Evolutionary conservation across 64 coral and sea anemone genomes (phyloP).

Genomic region (Acropora tenuis): DNA sequence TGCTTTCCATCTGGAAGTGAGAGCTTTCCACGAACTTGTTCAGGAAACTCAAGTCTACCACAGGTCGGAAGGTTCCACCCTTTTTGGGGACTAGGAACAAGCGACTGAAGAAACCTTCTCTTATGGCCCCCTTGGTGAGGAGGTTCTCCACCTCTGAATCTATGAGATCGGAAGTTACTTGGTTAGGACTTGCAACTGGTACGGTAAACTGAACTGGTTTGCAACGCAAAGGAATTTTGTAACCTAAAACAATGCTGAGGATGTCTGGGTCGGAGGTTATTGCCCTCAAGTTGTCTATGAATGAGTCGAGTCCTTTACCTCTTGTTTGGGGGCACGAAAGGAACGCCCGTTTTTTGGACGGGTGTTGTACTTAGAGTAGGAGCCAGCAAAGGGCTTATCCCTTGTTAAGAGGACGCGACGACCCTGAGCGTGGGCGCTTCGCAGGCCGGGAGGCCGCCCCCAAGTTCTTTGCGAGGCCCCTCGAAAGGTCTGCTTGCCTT

Average conservation of each 20-base stretch:
- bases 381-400: not conserved
- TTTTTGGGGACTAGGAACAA: conserved; percentile 67
- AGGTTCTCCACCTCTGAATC: conserved; percentile 21
- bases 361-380: not conserved
- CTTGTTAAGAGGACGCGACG: not conserved
- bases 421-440: conserved; percentile 2
- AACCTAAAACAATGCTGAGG: conserved; percentile 23
- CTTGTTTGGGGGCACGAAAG: conserved; percentile 14
- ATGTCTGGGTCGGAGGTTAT: conserved; percentile 45
- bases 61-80: conserved; percentile 33
- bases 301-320: conserved; percentile 11
- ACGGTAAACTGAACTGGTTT: not conserved
- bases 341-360: not conserved
- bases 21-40: conserved; percentile 16
- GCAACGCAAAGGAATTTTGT: not conserved
- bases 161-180: not conserved
- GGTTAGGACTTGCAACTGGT: not conserved
- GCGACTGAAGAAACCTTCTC: conserved; percentile 19
- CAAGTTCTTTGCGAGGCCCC: conserved; percentile 55
- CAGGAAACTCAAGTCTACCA: conserved; percentile 54
- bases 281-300: conserved; percentile 37
- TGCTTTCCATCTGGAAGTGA: conserved; percentile 62
- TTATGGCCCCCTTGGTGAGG: not conserved
- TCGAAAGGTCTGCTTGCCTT: conserved; percentile 17
- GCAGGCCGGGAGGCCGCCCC: not conserved